Evolutionary conservation across 1,140 invertebrate species (phyloP).

Genomic region (Lepidurus arcticus): DNA sequence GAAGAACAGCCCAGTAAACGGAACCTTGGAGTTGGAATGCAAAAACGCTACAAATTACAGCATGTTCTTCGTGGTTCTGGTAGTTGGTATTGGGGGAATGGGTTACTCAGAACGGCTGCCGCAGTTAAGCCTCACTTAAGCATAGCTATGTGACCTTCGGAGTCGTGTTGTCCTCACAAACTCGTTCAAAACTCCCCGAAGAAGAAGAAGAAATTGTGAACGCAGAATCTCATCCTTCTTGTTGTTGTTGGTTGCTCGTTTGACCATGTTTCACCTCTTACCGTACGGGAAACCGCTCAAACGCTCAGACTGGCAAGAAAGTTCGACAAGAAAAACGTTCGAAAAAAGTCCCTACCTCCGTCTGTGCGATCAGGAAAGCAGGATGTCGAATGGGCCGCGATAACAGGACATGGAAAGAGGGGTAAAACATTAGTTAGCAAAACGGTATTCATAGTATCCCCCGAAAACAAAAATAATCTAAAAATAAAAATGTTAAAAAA

Average conservation of each 20-base stretch:
- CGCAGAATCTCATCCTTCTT: too few relatives aligned
- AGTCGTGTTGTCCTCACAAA: not conserved
- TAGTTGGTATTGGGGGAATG: not conserved
- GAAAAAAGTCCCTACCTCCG: not conserved
- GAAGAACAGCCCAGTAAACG: not conserved
- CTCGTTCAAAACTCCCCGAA: too few relatives aligned
- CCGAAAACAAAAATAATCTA: too few relatives aligned
- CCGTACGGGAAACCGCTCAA: not conserved
- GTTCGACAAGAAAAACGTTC: not conserved
- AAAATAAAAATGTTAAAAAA: not conserved
- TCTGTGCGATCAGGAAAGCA: slow-evolving; percentile 13
- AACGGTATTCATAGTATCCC: not conserved
- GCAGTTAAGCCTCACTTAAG: slow-evolving; percentile 14
- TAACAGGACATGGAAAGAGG: slow-evolving; percentile 13
- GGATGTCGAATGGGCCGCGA: slow-evolving; percentile 20
- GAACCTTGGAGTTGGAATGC: not conserved
- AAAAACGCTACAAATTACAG: slow-evolving; percentile 5
- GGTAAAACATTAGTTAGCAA: not conserved
- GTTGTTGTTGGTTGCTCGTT: too few relatives aligned
- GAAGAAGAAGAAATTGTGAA: too few relatives aligned
- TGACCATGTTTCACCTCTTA: too few relatives aligned
- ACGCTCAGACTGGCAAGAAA: not conserved
- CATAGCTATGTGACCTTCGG: not conserved
- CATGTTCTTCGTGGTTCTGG: not conserved
- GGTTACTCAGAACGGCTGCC: not conserved